Evolutionary conservation across 2,797 vertebrate species (phyloP), one percentile per base, ranked within the genome.

Genomic region (Pterois miles): DNA sequence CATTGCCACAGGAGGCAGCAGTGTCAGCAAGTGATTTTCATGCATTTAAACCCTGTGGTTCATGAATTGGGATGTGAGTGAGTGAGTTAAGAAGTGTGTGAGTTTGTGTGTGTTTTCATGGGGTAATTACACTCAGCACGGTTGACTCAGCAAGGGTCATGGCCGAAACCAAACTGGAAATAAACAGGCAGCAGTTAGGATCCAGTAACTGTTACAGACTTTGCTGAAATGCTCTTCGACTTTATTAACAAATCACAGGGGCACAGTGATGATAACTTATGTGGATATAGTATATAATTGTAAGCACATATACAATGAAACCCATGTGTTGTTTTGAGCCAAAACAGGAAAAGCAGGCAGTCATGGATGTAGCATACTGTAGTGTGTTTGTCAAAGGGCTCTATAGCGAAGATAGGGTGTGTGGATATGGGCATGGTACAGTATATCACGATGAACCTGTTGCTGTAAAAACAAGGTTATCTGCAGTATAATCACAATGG

Each of bases 361-460:
- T 88, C 67, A 18, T 82, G 83, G 87, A 91, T 88, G 91, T 92
- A 91, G 90, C 90, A 86, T 80, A 82, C 1, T 22, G 40, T 76
- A 27, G 72, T 75, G 60, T 81, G 67, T 76, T 79, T 80, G 69
- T 81, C 57, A 78, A 92, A 93, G 88, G 92, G 86, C 86, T 93
- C 69, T 69, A 27, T 38, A 79, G 66, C 38, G 81, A 71, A 82
- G 31, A 62, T 80, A n/a, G 69, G 65, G 23, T 54, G 76, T 65
- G 71, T 74, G 67, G 54, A 75, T 76, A 68, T 59, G 69, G 63
- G 56, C 22, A 69, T 66, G 66, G 52, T 53, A 71, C 52, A 63
- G 57, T 79, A 65, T 78, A 67, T 81, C 59, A 65, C 52, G 76
- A 18, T 27, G 22, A 71, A 76, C 52, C 68, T 71, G 65, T 72